Evolutionary conservation across 2,797 vertebrate species (phyloP).

Genomic region (Paramormyrops hopkinsi): DNA sequence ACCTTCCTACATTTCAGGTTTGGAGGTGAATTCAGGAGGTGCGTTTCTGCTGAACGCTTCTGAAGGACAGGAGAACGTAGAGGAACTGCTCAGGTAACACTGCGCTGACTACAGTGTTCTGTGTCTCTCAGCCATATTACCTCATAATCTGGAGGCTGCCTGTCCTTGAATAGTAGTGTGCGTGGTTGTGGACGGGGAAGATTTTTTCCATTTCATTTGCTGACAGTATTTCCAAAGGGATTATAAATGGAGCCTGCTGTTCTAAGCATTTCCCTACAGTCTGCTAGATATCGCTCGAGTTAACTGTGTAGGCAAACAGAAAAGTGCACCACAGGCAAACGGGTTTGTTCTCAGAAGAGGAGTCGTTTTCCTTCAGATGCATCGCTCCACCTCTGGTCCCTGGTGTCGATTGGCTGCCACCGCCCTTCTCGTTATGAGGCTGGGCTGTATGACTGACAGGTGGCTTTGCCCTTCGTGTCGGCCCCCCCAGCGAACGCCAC

Average conservation of each 20-base stretch:
- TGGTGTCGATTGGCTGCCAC: background rate
- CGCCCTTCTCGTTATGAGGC: background rate
- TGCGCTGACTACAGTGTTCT: background rate
- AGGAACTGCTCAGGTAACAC: background rate
- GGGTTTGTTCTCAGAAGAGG: background rate
- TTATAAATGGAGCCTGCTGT: slow-evolving; percentile 5
- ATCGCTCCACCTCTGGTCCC: background rate
- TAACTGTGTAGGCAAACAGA: background rate
- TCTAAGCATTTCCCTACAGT: background rate
- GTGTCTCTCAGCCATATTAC: background rate
- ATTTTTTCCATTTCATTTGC: slow-evolving; percentile 5
- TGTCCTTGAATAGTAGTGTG: background rate
- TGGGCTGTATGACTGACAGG: background rate
- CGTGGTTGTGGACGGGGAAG: background rate
- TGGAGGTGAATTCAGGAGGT: background rate
- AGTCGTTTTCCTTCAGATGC: background rate
- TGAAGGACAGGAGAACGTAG: background rate
- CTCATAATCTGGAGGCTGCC: background rate
- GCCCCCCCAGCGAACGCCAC: background rate
- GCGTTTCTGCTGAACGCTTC: background rate
- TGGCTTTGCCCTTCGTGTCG: background rate
- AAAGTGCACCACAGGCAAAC: background rate
- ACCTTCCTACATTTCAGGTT: slow-evolving; percentile 2
- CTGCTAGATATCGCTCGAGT: background rate
- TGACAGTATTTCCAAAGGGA: slow-evolving; percentile 4